A percentile compares a stretch with the other conserved stretches of the same genome.
Conservation (phyloP, 1,140 invertebrate genomes). For the Zaprionus camerounensis region DNA sequence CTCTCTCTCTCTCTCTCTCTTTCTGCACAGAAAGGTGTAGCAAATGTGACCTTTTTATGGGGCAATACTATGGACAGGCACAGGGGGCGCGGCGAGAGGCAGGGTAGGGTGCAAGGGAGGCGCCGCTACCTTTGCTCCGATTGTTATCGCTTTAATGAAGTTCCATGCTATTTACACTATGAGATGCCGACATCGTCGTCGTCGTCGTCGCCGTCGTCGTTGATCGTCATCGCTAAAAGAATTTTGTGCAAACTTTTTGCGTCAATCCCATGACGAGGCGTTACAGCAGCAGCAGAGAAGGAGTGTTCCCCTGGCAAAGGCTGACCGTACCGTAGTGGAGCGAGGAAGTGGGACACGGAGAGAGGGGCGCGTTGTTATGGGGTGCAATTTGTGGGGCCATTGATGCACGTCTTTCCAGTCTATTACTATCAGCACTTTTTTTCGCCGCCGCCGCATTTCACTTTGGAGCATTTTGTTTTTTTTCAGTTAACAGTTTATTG, state of each 20-base stretch:
- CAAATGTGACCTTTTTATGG: not conserved
- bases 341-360: not conserved
- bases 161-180: conserved; percentile 60
- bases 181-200: conserved; percentile 49
- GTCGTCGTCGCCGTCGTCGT: conserved; percentile 20
- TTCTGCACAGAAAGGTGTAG: not conserved
- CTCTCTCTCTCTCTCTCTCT: no score
- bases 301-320: conserved; percentile 26
- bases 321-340: not conserved
- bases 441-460: conserved; percentile 53
- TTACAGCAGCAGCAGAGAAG: not conserved
- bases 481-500: conserved; percentile 78
- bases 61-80: not conserved
- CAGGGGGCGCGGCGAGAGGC: not conserved
- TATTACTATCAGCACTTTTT: conserved; percentile 80
- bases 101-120: not conserved
- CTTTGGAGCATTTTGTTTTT: conserved; percentile 65
- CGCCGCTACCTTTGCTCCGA: conserved; percentile 51
- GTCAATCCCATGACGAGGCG: conserved; percentile 54
- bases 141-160: conserved; percentile 73
- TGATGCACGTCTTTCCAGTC: conserved; percentile 78
- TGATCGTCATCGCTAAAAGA: conserved; percentile 45
- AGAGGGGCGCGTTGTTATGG: conserved; percentile 11
- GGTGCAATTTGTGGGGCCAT: conserved; percentile 36
- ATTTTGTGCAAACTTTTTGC: conserved; percentile 73